Conservation (phyloP, 2,797 vertebrate species). For the Dermochelys coriacea region DNA sequence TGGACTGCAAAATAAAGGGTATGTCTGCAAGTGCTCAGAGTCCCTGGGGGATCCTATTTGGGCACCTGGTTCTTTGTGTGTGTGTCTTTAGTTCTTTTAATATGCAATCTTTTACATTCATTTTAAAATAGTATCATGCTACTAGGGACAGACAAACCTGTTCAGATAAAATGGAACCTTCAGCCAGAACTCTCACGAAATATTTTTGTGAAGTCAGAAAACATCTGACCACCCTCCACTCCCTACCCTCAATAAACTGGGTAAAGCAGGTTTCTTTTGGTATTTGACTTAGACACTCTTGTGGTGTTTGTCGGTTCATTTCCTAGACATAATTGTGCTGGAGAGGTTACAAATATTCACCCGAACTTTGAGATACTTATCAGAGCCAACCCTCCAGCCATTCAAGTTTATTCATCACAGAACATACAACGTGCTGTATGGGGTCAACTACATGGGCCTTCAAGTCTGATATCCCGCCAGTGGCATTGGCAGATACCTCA, state of each 20-base stretch:
- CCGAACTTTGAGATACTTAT: neutral
- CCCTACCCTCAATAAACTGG: neutral
- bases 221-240: neutral
- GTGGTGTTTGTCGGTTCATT: neutral
- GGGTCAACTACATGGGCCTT: neutral
- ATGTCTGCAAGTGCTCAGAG: neutral
- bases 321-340: neutral
- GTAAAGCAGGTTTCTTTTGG: neutral
- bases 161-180: neutral
- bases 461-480: neutral
- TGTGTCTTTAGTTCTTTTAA: neutral
- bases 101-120: fast-evolving
- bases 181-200: neutral
- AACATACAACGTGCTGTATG: neutral
- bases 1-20: neutral
- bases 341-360: neutral
- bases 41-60: neutral
- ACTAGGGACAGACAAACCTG: neutral
- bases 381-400: neutral
- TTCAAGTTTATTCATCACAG: neutral
- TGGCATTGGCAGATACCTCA: neutral
- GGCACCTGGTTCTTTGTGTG: neutral
- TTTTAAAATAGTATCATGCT: slow-evolving; percentile 2
- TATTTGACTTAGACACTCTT: neutral
- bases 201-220: neutral